Percentiles rank a stretch among this genome's conserved stretches.
These are phyloP conservation scores for Tetropium fuscum DNA, from an alignment of 2,888 invertebrate species.

Conservation along the genomic window DNA sequence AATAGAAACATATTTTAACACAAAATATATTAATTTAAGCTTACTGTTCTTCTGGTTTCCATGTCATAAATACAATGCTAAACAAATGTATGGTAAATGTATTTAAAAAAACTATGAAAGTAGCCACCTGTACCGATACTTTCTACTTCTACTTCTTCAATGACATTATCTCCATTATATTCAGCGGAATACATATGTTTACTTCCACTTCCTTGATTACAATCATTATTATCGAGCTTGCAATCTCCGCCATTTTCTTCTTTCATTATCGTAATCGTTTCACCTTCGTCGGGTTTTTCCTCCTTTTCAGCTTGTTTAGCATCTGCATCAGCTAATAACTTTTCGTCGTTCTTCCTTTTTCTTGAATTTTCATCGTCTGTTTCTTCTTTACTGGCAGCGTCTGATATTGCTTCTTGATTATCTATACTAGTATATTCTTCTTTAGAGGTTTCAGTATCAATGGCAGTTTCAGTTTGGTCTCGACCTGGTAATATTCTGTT, in stretches of 20 bases:
- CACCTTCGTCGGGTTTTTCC: not conserved
- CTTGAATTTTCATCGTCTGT: not conserved
- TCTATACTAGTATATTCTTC: not conserved
- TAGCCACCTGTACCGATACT: not conserved
- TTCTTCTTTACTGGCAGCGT: not conserved
- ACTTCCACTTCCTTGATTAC: not conserved
- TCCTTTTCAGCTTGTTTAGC: not conserved
- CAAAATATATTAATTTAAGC: too few relatives aligned
- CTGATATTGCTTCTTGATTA: too few relatives aligned
- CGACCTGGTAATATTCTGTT: not conserved
- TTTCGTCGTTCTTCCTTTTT: not conserved
- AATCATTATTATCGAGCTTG: not conserved
- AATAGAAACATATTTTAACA: too few relatives aligned
- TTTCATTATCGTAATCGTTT: not conserved
- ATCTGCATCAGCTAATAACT: not conserved
- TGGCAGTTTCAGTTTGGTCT: not conserved
- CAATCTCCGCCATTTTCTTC: not conserved
- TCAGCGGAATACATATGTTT: not conserved
- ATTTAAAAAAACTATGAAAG: slow-evolving; percentile 6
- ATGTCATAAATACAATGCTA: too few relatives aligned
- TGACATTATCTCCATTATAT: not conserved
- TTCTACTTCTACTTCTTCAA: not conserved
- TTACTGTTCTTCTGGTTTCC: too few relatives aligned
- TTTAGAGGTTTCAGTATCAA: not conserved
- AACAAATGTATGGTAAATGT: not conserved